Evolutionary conservation across 2,113 vertebrate genomes (phyloP), one percentile per base, ranked within the genome.

Genomic region (Pseudorasbora parva): DNA sequence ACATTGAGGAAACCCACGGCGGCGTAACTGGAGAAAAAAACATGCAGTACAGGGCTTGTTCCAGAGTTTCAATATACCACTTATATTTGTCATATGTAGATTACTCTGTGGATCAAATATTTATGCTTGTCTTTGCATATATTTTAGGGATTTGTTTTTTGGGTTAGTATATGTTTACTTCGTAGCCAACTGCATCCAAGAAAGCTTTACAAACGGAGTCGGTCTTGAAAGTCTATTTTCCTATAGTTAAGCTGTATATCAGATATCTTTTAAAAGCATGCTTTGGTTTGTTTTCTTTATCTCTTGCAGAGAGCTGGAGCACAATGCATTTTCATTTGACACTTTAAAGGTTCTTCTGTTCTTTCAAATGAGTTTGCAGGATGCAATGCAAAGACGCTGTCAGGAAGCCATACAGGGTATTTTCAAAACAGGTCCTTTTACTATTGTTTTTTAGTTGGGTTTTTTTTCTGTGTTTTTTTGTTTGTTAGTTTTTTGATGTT

Each of bases 111-210:
- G 91, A 94, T 94, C 93, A 93, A 94, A 94, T 94, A 94, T 94
- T 94, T 94, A 94, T 94, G 92, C 93, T 93, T 94, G 92, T 93
- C 93, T 94, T 95, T 94, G 92, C 92, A 93, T 95, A 92, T 93
- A 92, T 90, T 95, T 94, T 94, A 93, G 93, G 88, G 85, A 90
- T 93, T 94, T 92, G 90, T 92, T 94, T 93, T 94, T 93, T 92
- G 89, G 90, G 93, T 93, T 90, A 92, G 90, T 94, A 76, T 84
- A 93, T 93, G 92, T 93, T 94, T 92, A 92, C 93, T 93, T 94
- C 87, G 91, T 94, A 94, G 92, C 92, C 86, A 74, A 91, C 91
- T 94, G 92, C 93, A 94, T 92, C 92, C 92, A 88, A 90, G 90
- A 94, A 93, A 93, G 92, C 92, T 93, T 93, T 92, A 91, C 89